Conservation (phyloP, 2,888 invertebrate genomes). For the Troides oblongomaculatus region DNA sequence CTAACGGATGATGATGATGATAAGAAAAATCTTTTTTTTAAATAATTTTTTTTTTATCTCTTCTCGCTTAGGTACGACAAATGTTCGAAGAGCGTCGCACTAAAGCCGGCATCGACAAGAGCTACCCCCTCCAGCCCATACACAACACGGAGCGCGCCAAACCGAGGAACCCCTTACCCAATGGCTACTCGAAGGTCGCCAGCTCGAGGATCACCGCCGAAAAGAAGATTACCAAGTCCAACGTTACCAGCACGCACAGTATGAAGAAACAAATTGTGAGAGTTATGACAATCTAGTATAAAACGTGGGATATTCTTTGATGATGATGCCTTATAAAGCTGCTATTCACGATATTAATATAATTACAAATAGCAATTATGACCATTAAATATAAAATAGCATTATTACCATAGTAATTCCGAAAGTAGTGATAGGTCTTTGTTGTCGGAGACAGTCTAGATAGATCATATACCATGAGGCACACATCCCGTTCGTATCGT, state of each 20-base stretch:
- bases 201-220: constrained; percentile 45
- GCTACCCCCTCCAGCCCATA: constrained; percentile 89
- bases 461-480: too few species aligned
- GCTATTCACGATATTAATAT: too few species aligned
- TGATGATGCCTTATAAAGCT: too few species aligned
- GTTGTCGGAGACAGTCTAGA: too few species aligned
- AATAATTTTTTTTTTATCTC: not conserved
- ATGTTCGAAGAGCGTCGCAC: constrained; percentile 90
- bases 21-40: too few species aligned
- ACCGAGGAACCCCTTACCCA: constrained; percentile 56
- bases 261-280: constrained; percentile 58
- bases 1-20: too few species aligned
- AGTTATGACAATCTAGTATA: constrained; percentile 1
- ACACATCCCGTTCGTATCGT: too few species aligned
- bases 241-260: constrained; percentile 48
- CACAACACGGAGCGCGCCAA: constrained; percentile 69
- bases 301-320: too few species aligned
- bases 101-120: constrained; percentile 89
- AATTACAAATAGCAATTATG: too few species aligned
- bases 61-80: constrained; percentile 83
- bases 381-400: too few species aligned
- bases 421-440: too few species aligned
- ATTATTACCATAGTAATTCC: too few species aligned
- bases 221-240: constrained; percentile 48
- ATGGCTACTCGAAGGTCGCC: constrained; percentile 62